phyloP scores from a whole-genome alignment of 1,140 invertebrate species.

The Antheraea pernyi region DNA sequence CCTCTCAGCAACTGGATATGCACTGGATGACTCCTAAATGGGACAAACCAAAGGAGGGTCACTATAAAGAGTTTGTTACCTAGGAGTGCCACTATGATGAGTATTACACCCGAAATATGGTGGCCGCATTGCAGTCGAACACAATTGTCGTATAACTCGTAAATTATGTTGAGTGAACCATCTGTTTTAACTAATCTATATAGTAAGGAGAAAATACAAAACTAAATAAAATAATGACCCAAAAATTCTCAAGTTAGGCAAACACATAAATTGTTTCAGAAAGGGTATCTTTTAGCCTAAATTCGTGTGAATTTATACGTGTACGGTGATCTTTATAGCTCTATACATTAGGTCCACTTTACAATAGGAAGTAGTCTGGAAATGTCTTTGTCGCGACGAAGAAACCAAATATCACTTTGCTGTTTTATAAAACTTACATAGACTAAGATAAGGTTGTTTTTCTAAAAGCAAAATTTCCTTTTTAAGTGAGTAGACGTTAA shows the following conservation, averaged over 20 bases:
- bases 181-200: neutral
- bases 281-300: slow-evolving; percentile 45
- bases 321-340: neutral
- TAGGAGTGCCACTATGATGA: no score
- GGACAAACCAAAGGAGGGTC: no score
- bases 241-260: slow-evolving; percentile 57
- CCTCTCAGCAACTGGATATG: no score
- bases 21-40: no score
- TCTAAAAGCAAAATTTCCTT: neutral
- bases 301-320: neutral
- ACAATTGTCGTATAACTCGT: neutral
- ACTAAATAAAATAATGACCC: slow-evolving; percentile 55
- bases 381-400: neutral
- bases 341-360: slow-evolving; percentile 10
- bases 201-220: neutral
- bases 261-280: slow-evolving; percentile 70
- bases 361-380: neutral
- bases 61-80: no score
- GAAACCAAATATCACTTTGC: slow-evolving; percentile 8
- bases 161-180: neutral
- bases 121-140: no score
- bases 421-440: slow-evolving; percentile 10
- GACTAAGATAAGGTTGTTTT: slow-evolving; percentile 15
- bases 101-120: no score
- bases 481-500: slow-evolving; percentile 24